phyloP scores from a whole-genome alignment of 1,140 invertebrate species.

The Hypsibius dujardini region DNA sequence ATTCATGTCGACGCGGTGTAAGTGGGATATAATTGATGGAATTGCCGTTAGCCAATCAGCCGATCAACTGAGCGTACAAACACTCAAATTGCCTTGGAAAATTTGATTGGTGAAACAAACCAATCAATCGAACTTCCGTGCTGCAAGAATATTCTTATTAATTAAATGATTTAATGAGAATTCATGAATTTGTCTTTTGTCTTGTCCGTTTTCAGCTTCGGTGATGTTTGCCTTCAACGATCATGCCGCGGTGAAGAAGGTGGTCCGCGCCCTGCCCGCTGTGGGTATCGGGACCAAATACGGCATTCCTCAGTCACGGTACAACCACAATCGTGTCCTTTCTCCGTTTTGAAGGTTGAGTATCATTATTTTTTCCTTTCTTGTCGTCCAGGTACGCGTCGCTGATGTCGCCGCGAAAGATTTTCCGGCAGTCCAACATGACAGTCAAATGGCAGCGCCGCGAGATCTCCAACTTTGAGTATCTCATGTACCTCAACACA shows the following conservation, averaged over 20 bases:
- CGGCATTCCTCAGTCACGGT: slow-evolving; percentile 89
- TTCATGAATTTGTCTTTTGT: slow-evolving; percentile 13
- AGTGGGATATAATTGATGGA: slow-evolving; percentile 35
- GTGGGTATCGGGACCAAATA: slow-evolving; percentile 99
- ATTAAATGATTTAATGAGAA: too few species aligned
- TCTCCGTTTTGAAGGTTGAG: too few species aligned
- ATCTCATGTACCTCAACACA: slow-evolving; percentile 98
- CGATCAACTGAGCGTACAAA: too few species aligned
- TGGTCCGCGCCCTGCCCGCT: slow-evolving; percentile 86
- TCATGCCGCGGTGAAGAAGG: slow-evolving; percentile 88
- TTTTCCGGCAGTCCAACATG: slow-evolving; percentile 98
- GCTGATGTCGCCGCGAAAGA: slow-evolving; percentile 89
- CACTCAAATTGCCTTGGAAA: too few species aligned
- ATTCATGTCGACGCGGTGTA: slow-evolving; percentile 92
- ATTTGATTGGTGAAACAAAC: too few species aligned
- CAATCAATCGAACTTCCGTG: too few species aligned
- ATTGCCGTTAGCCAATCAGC: too few species aligned
- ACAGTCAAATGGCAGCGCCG: slow-evolving; percentile 95
- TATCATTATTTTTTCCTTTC: too few species aligned
- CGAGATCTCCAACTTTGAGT: slow-evolving; percentile 98
- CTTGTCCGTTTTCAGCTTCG: slow-evolving; percentile 53
- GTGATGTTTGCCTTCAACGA: slow-evolving; percentile 96
- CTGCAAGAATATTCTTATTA: too few species aligned
- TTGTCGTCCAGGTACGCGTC: slow-evolving; percentile 56
- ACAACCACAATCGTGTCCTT: slow-evolving; percentile 24